Percentiles rank a stretch among this genome's conserved stretches.
Evolutionary conservation across 2,797 vertebrate genomes (phyloP).

Genomic region (Percopsis omiscomaycus): DNA sequence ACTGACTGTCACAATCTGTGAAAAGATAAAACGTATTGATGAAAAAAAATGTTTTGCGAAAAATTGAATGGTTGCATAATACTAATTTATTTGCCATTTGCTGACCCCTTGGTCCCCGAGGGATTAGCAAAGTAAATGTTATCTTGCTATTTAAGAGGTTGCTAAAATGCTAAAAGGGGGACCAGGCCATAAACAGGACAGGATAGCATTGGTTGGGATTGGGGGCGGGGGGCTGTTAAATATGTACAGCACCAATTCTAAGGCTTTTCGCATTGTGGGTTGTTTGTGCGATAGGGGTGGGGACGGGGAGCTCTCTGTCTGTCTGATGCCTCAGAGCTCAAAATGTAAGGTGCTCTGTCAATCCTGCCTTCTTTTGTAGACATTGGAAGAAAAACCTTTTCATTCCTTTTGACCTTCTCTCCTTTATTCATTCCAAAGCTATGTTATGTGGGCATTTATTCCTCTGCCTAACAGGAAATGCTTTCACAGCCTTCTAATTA

Average conservation of each 20-base stretch:
- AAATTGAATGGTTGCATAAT: slow-evolving; percentile 81
- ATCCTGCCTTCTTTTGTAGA: slow-evolving; percentile 50
- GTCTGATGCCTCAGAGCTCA: slow-evolving; percentile 30
- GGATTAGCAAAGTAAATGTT: slow-evolving; percentile 84
- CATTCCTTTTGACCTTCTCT: slow-evolving; percentile 13
- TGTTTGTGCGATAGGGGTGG: slow-evolving; percentile 11
- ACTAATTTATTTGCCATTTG: slow-evolving; percentile 92
- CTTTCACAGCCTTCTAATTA: slow-evolving; percentile 26
- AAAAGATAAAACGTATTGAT: slow-evolving; percentile 63
- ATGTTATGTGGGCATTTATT: slow-evolving; percentile 6
- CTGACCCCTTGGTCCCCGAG: slow-evolving; percentile 80
- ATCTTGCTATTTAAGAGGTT: slow-evolving; percentile 83
- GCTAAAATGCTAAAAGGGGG: slow-evolving; percentile 53
- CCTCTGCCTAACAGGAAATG: slow-evolving; percentile 26
- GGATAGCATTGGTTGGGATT: not conserved
- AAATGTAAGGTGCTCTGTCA: slow-evolving; percentile 25
- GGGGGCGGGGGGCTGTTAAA: slow-evolving; percentile 65
- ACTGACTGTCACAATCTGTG: slow-evolving; percentile 83
- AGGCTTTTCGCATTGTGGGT: slow-evolving; percentile 47
- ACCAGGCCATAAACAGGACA: slow-evolving; percentile 30
- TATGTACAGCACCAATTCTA: slow-evolving; percentile 76
- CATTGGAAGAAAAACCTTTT: slow-evolving; percentile 14
- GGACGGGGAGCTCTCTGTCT: not conserved
- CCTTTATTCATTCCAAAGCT: slow-evolving; percentile 30
- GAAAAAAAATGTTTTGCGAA: slow-evolving; percentile 53